A percentile compares a stretch with the other conserved stretches of the same genome.
Conservation (phyloP, 2,797 vertebrate genomes). For the Dermochelys coriacea region DNA sequence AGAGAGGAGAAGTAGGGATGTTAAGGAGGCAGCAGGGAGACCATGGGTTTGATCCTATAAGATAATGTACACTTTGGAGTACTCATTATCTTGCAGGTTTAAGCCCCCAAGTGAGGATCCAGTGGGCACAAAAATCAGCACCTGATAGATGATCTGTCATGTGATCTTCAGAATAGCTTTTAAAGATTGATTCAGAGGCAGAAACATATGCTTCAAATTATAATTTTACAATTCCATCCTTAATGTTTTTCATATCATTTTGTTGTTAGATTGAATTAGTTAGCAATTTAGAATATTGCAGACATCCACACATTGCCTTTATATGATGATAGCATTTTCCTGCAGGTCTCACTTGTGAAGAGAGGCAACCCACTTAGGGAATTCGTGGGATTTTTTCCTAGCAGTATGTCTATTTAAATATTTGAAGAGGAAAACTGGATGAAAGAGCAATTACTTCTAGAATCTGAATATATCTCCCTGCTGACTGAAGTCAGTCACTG, state of each 20-base stretch:
- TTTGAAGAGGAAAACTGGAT: background rate
- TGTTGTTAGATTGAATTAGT: background rate
- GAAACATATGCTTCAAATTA: background rate
- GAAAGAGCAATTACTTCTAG: constrained; percentile 11
- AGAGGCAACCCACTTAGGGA: background rate
- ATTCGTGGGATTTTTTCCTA: background rate
- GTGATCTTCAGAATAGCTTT: background rate
- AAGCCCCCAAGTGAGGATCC: background rate
- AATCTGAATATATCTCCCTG: background rate
- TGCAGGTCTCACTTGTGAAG: background rate
- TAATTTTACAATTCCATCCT: background rate
- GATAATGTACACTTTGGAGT: background rate
- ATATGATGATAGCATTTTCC: background rate
- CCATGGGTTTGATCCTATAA: background rate
- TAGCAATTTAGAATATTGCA: background rate
- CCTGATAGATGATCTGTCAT: background rate
- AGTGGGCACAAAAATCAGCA: background rate
- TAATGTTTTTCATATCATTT: background rate
- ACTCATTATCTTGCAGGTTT: background rate
- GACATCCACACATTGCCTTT: background rate
- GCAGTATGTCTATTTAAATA: background rate
- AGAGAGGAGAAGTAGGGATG: background rate
- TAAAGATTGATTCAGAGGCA: background rate
- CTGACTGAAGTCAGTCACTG: background rate
- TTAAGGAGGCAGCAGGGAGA: background rate